A percentile compares a stretch with the other conserved stretches of the same genome.
Evolutionary conservation across 1,140 invertebrate species (phyloP).

Genomic region (Trachymyrmex cornetzi): DNA sequence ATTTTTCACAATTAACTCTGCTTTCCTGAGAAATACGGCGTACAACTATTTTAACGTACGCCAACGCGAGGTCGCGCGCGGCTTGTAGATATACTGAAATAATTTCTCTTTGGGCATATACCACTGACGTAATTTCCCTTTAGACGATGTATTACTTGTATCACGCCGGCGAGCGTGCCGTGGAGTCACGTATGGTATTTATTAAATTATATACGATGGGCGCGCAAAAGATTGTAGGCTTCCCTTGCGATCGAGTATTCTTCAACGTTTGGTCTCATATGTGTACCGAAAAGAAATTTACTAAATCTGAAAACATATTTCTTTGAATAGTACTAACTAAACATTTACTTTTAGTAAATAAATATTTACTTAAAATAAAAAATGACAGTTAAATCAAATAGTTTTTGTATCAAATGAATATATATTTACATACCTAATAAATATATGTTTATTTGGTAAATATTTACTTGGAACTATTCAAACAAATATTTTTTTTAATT

Average conservation of each 20-base stretch:
- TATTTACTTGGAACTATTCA: too few species aligned
- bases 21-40: slow-evolving; percentile 20
- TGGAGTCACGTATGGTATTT: slow-evolving; percentile 32
- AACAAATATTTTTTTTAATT: too few species aligned
- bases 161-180: background rate
- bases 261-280: background rate
- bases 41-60: slow-evolving; percentile 24
- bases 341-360: too few species aligned
- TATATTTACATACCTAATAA: too few species aligned
- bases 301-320: too few species aligned
- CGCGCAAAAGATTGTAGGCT: background rate
- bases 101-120: slow-evolving; percentile 25
- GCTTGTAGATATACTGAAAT: slow-evolving; percentile 41
- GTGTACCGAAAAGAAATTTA: background rate
- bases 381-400: too few species aligned
- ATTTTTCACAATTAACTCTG: slow-evolving; percentile 13
- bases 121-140: slow-evolving; percentile 38
- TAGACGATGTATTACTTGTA: background rate
- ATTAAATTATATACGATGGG: slow-evolving; percentile 25
- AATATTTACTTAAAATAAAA: too few species aligned
- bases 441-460: too few species aligned
- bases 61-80: background rate
- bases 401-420: too few species aligned
- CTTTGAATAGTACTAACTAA: too few species aligned
- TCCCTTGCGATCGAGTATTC: slow-evolving; percentile 11